Percentiles rank a stretch among this genome's conserved stretches.
phyloP scores from a whole-genome alignment of 1,140 invertebrate species.

The Brachionus sp. region DNA sequence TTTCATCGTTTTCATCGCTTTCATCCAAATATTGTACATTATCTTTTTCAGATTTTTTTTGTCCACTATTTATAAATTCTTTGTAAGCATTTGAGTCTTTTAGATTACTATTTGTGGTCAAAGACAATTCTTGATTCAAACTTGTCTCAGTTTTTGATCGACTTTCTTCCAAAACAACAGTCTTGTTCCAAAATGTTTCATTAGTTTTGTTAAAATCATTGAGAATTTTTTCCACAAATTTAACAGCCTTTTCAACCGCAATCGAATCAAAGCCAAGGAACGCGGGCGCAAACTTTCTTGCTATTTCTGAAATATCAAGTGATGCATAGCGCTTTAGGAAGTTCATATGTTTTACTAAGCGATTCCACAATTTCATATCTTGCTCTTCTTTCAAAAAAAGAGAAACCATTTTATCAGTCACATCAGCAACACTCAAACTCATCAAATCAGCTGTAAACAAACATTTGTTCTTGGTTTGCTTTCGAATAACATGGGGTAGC shows the following conservation, averaged over 20 bases:
- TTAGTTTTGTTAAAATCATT: not conserved
- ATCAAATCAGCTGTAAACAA: slow-evolving; percentile 47
- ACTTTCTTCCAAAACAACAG: slow-evolving; percentile 26
- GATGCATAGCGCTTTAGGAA: not conserved
- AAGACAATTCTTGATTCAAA: not conserved
- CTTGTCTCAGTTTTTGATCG: slow-evolving; percentile 20
- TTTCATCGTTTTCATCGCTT: slow-evolving; percentile 31
- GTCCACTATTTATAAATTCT: slow-evolving; percentile 30
- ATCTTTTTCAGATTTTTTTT: not conserved
- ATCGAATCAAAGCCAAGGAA: not conserved
- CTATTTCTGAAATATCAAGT: not conserved
- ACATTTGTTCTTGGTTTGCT: slow-evolving; percentile 49
- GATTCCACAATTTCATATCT: slow-evolving; percentile 23
- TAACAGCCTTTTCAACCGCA: not conserved
- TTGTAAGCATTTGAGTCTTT: slow-evolving; percentile 29
- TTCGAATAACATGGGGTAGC: slow-evolving; percentile 50
- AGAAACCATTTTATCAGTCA: slow-evolving; percentile 5
- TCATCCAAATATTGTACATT: not conserved
- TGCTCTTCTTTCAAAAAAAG: not conserved
- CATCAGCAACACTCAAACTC: slow-evolving; percentile 36
- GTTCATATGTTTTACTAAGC: slow-evolving; percentile 12
- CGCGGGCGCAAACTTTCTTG: not conserved
- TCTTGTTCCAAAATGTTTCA: not conserved
- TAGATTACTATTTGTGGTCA: slow-evolving; percentile 1
- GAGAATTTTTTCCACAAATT: slow-evolving; percentile 38